Base-by-base conservation (phyloP, 2,113 vertebrate genomes). In the Trinectes maculatus region DNA sequence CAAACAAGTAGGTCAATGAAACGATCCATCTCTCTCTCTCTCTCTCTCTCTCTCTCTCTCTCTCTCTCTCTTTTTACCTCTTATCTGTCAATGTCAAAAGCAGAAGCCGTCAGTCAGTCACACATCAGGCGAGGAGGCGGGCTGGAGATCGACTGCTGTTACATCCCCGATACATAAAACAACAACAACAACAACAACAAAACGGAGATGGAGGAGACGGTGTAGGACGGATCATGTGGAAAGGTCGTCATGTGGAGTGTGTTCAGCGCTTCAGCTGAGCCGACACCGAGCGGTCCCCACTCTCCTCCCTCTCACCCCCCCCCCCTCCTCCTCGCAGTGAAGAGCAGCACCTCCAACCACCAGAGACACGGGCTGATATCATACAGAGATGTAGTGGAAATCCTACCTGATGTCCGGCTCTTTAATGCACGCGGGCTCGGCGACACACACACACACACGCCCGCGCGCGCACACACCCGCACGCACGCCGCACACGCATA, bases 321-420 rank as follows among this genome's bases (percentile, higher is more conserved):
- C 71, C 75, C 64, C 77, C 68, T 63, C 77, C 67, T 43, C 18
- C 29, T 57, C 22, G 60, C 31, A 65, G 79, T 46, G 57, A 48
- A 16, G 29, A 25, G 63, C 39, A 19, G 58, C 77, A 72, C 58
- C 74, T 54, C 36, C 4, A 28, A 63, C 37, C 34, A 57, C n/a
- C 53, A 69, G 56, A 68, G 4, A 48, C n/a, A 60, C 22, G 5
- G 43, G 1, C n/a, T n/a, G n/a, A n/a, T n/a, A n/a, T n/a, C n/a
- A n/a, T n/a, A 5, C 5, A n/a, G 15, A 37, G 19, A 52, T 4
- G 15, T 77, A 54, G 24, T 12, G 8, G 26, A 77, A 75, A 67
- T 89, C 90, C 79, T 91, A 93, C 92, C 93, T 92, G 91, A 82
- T 80, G 84, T 77, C 63, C 69, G 81, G 71, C 79, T 83, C 68